phyloP scores from a whole-genome alignment of 2,888 invertebrate genomes.

The Megastigmus dorsalis region DNA sequence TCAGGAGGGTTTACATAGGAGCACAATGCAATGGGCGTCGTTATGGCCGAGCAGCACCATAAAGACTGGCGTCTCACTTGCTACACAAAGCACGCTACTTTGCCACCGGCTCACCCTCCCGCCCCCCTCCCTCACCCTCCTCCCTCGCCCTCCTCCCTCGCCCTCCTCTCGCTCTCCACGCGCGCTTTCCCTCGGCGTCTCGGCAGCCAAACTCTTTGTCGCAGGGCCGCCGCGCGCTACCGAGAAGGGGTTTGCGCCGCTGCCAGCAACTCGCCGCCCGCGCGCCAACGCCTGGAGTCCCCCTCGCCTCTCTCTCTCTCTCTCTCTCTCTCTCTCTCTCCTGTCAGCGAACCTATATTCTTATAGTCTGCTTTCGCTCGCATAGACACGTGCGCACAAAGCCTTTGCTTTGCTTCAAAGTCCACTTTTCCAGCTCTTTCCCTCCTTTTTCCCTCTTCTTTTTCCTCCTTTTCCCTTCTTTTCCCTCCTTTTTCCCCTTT shows the following conservation, averaged over 20 bases:
- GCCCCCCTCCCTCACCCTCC: conserved; percentile 32
- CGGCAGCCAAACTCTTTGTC: conserved; percentile 8
- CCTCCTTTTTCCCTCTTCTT: neutral
- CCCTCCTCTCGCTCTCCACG: neutral
- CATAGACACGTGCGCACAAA: neutral
- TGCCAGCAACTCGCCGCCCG: neutral
- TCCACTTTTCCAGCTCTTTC: neutral
- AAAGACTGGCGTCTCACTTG: conserved; percentile 65
- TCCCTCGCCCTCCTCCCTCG: no score
- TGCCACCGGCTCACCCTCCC: conserved; percentile 46
- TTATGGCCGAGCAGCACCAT: conserved; percentile 64
- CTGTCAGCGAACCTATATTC: conserved; percentile 1
- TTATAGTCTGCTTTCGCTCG: neutral
- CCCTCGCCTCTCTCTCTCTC: no score
- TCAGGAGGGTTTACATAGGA: conserved; percentile 61
- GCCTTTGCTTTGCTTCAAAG: neutral
- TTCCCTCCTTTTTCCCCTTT: neutral
- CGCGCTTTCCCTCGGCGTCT: no score
- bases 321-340: neutral
- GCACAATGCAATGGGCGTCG: conserved; percentile 65
- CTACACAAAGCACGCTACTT: conserved; percentile 65
- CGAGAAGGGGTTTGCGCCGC: neutral
- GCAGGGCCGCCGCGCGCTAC: neutral
- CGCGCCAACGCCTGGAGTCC: neutral
- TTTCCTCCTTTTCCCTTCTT: neutral